These are phyloP conservation scores for Drosophila sulfurigaster DNA, from an alignment of 1,140 invertebrate genomes.

Conservation along the genomic window DNA sequence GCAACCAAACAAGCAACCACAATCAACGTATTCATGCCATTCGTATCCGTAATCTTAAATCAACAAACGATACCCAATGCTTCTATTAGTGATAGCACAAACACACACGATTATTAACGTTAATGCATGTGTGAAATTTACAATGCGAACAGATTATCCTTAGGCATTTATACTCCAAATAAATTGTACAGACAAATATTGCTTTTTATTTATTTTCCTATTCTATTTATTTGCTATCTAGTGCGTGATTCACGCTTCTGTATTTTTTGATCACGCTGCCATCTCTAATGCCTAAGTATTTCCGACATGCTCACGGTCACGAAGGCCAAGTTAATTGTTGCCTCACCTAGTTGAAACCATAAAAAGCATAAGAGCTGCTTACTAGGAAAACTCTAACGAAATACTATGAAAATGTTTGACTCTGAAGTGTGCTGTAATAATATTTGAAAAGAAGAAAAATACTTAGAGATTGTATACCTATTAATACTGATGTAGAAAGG, in stretches of 20 bases:
- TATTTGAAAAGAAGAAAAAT: background rate
- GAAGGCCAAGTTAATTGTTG: slow-evolving; percentile 24
- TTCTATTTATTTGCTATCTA: background rate
- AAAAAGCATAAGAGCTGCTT: slow-evolving; percentile 3
- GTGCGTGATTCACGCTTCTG: background rate
- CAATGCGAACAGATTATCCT: no score
- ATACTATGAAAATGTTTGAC: background rate
- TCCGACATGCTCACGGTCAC: slow-evolving; percentile 35
- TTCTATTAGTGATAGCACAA: slow-evolving; percentile 17
- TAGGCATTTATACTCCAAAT: no score
- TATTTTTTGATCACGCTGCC: slow-evolving; percentile 10
- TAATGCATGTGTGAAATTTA: background rate
- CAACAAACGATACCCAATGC: slow-evolving; percentile 29
- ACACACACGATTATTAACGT: background rate
- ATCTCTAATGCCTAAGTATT: slow-evolving; percentile 14
- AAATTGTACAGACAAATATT: background rate
- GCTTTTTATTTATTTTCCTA: background rate
- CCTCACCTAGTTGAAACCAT: slow-evolving; percentile 19
- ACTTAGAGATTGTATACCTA: background rate
- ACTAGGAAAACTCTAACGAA: background rate
- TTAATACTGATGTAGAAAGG: background rate
- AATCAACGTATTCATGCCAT: background rate
- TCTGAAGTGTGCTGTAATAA: background rate
- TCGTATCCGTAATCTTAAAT: slow-evolving; percentile 19
- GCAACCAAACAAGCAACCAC: slow-evolving; percentile 2